Percentiles rank a stretch among this genome's conserved stretches.
Evolutionary conservation across 53 echinoderm and acorn worm species (phyloP).

Genomic region (Apostichopus leukothele): DNA sequence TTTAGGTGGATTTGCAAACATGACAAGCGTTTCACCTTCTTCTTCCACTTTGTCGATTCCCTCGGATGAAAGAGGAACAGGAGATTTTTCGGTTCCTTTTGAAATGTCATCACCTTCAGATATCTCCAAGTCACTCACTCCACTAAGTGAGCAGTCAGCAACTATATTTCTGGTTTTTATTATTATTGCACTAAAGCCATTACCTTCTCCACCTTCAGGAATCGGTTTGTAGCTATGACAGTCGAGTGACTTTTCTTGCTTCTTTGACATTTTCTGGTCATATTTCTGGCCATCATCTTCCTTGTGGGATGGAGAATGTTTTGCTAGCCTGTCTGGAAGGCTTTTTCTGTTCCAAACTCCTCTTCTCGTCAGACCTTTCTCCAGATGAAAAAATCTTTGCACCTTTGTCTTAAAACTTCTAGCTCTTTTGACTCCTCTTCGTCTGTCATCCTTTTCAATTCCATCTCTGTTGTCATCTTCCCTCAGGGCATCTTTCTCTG

Average conservation of each 20-base stretch:
- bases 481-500: background rate
- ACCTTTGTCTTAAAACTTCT: background rate
- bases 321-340: background rate
- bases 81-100: too few relatives aligned
- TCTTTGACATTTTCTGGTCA: too few relatives aligned
- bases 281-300: background rate
- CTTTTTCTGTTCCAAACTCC: background rate
- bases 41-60: background rate
- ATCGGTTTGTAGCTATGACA: too few relatives aligned
- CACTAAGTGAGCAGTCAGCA: too few relatives aligned
- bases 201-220: background rate
- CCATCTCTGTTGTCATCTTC: background rate
- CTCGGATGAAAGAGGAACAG: background rate
- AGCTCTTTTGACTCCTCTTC: background rate
- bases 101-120: too few relatives aligned
- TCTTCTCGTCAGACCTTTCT: background rate
- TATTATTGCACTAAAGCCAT: background rate
- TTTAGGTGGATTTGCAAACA: background rate
- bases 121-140: too few relatives aligned
- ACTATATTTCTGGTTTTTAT: background rate
- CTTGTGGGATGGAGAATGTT: background rate
- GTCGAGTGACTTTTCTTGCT: too few relatives aligned
- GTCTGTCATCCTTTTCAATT: background rate
- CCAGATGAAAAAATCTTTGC: background rate
- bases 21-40: background rate